These are phyloP conservation scores for Micoletzkya japonica DNA, from an alignment of 2,888 invertebrate species.

Conservation along the genomic window DNA sequence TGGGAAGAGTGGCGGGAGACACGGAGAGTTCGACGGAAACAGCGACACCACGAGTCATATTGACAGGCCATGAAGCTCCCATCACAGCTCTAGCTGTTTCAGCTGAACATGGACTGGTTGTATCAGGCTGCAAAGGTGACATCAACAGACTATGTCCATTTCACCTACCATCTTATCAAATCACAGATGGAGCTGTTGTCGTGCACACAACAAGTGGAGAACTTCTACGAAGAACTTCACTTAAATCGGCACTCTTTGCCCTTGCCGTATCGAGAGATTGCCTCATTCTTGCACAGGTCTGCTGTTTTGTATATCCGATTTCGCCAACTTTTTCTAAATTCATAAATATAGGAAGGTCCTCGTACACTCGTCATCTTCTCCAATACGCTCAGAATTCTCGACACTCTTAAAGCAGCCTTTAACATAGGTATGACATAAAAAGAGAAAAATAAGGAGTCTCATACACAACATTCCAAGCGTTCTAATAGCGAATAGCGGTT, in stretches of 20 bases:
- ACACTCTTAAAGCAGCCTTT: not conserved
- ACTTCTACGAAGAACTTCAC: conserved; percentile 79
- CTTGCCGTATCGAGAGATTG: conserved; percentile 20
- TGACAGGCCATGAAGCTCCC: conserved; percentile 95
- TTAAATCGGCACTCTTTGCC: conserved; percentile 70
- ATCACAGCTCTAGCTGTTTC: conserved; percentile 93
- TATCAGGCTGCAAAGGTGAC: conserved; percentile 84
- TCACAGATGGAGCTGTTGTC: conserved; percentile 86
- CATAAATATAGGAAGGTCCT: conserved; percentile 4
- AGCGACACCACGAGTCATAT: conserved; percentile 91
- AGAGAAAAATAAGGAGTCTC: not conserved
- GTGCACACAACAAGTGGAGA: conserved; percentile 98
- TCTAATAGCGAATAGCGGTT: too few relatives aligned
- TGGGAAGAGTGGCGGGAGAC: conserved; percentile 92
- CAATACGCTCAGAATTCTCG: conserved; percentile 15
- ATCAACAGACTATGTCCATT: not conserved
- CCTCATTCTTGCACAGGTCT: conserved; percentile 23
- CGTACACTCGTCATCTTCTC: conserved; percentile 24
- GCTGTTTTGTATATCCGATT: not conserved
- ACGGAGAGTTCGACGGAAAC: conserved; percentile 74
- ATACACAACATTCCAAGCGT: too few relatives aligned
- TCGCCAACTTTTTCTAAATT: too few relatives aligned
- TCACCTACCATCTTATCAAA: not conserved
- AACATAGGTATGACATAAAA: conserved; percentile 16
- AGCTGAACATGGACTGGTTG: conserved; percentile 93